Evolutionary conservation across 2,888 invertebrate species (phyloP).

Genomic region (Ophonus ardosiacus): DNA sequence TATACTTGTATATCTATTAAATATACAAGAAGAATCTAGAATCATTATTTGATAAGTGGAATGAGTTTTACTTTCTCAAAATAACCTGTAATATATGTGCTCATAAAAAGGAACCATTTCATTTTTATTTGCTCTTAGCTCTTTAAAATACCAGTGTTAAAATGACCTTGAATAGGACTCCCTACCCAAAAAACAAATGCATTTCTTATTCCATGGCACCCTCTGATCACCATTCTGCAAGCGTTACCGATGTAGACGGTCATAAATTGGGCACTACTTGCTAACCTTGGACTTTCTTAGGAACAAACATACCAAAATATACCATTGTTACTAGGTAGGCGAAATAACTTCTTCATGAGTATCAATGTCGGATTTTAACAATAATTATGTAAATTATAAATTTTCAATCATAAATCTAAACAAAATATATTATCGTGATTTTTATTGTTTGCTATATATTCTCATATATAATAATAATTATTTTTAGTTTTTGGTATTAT

Average conservation of each 20-base stretch:
- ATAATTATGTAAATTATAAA: not conserved
- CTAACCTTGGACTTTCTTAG: slow-evolving; percentile 45
- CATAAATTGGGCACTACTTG: slow-evolving; percentile 69
- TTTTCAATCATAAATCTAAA: not conserved
- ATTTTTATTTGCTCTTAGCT: not conserved
- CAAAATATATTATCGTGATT: not conserved
- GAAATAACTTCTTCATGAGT: not conserved
- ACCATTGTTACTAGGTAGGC: not conserved
- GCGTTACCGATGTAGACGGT: slow-evolving; percentile 65
- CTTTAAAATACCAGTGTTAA: not conserved
- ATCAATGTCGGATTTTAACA: not conserved
- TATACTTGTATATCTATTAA: no score
- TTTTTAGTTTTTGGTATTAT: no score
- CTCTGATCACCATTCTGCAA: slow-evolving; percentile 46
- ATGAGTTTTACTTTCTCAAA: not conserved
- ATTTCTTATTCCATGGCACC: slow-evolving; percentile 46
- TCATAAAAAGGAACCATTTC: not conserved
- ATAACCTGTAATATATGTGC: not conserved
- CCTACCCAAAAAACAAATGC: slow-evolving; percentile 27
- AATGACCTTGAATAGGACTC: slow-evolving; percentile 19
- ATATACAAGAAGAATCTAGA: no score
- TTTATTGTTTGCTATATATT: no score
- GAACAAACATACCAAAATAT: slow-evolving; percentile 9
- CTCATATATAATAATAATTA: no score
- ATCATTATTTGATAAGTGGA: not conserved